Evolutionary conservation across 2,888 invertebrate species (phyloP).

Genomic region (Anarsia innoxiella): DNA sequence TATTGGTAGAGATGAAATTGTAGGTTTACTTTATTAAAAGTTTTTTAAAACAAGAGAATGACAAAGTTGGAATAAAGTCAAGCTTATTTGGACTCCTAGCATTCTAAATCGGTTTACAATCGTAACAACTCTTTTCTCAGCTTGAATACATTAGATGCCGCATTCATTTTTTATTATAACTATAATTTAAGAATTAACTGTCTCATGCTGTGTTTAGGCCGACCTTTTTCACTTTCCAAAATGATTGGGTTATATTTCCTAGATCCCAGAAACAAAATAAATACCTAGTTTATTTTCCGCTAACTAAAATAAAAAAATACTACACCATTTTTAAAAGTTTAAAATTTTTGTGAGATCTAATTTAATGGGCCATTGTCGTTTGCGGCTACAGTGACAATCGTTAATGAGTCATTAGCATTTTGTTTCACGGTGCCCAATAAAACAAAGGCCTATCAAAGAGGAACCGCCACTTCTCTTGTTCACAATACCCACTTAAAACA

Average conservation of each 20-base stretch:
- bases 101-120: too few relatives aligned
- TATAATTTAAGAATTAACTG: constrained; percentile 63
- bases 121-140: constrained; percentile 48
- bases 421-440: constrained; percentile 56
- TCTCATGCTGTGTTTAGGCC: constrained; percentile 36
- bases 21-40: too few relatives aligned
- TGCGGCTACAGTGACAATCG: constrained; percentile 43
- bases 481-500: constrained; percentile 29
- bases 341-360: constrained; percentile 2
- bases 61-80: too few relatives aligned
- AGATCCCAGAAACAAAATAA: too few relatives aligned
- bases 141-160: constrained; percentile 59
- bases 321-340: constrained; percentile 27
- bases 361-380: constrained; percentile 26
- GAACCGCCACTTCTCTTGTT: constrained; percentile 36
- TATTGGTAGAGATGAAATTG: too few relatives aligned
- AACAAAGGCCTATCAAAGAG: constrained; percentile 45
- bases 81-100: too few relatives aligned
- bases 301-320: too few relatives aligned
- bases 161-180: constrained; percentile 56
- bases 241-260: background rate
- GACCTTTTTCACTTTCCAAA: constrained; percentile 27
- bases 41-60: too few relatives aligned
- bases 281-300: too few relatives aligned
- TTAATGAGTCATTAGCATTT: constrained; percentile 56